Evolutionary conservation across 2,113 vertebrate genomes (phyloP).

Genomic region (Lanius ludovicianus): DNA sequence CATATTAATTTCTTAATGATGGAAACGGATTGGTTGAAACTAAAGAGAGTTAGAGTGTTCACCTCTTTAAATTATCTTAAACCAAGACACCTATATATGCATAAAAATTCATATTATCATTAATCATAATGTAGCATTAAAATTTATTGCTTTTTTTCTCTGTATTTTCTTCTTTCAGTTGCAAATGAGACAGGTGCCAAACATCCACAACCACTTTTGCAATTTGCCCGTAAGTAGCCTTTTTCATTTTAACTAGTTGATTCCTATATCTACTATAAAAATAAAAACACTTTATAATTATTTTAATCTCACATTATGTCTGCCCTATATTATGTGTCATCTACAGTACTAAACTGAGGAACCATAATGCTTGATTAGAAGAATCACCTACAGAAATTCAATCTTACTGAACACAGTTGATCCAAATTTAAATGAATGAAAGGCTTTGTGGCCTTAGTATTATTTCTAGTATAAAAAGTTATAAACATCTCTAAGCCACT

Average conservation of each 20-base stretch:
- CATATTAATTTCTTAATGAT: neutral
- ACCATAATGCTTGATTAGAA: neutral
- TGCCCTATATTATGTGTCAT: neutral
- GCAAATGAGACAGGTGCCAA: constrained; percentile 90
- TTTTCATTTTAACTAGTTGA: neutral
- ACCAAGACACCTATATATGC: neutral
- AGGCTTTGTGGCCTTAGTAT: neutral
- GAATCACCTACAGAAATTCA: neutral
- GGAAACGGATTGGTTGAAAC: neutral
- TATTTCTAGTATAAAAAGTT: neutral
- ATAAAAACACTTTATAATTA: neutral
- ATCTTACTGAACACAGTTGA: neutral
- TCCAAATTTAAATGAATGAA: neutral
- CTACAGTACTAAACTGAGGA: neutral
- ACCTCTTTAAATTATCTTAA: neutral
- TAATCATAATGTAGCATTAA: neutral
- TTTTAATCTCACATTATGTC: neutral
- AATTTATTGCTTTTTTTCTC: neutral
- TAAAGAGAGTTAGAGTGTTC: neutral
- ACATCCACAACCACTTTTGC: constrained; percentile 80
- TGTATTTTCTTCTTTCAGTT: constrained; percentile 73
- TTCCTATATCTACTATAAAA: neutral
- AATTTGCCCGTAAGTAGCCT: constrained; percentile 85
- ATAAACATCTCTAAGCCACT: neutral
- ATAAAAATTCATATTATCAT: neutral